Evolutionary conservation across 1,140 invertebrate species (phyloP).

Genomic region (Caenorhabditis inopinata): DNA sequence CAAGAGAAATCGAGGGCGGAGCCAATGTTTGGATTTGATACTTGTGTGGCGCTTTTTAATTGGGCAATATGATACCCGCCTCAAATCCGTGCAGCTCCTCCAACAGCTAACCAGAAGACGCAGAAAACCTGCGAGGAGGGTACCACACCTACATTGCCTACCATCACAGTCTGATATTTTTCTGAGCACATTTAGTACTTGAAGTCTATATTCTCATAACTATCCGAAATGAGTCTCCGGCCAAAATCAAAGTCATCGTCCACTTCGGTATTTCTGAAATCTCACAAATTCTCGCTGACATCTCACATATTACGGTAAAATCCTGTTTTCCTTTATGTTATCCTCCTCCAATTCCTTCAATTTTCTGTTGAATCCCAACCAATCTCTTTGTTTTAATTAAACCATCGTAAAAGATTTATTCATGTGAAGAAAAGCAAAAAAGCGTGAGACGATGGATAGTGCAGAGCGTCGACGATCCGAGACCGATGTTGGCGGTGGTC

Average conservation of each 20-base stretch:
- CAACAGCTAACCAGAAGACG: not conserved
- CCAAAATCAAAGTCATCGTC: constrained; percentile 8
- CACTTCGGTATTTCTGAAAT: constrained; percentile 22
- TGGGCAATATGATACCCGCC: constrained; percentile 29
- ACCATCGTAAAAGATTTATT: constrained; percentile 23
- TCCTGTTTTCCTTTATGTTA: not conserved
- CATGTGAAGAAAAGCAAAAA: constrained; percentile 14
- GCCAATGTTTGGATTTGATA: not conserved
- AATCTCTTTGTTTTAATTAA: not conserved
- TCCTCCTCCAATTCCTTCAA: not conserved
- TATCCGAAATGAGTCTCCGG: not conserved
- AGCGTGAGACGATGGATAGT: constrained; percentile 25
- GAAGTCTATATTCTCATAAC: not conserved
- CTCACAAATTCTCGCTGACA: constrained; percentile 20
- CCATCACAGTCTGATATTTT: not conserved
- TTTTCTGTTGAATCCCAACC: not conserved
- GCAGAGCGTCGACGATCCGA: constrained; percentile 29
- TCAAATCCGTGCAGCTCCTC: not conserved
- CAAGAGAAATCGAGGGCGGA: not conserved
- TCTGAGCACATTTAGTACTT: too few relatives aligned
- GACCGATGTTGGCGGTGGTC: constrained; percentile 17
- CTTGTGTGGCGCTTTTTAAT: constrained; percentile 17
- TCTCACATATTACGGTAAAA: constrained; percentile 1
- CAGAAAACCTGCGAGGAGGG: not conserved
- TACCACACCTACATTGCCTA: too few relatives aligned